Evolutionary conservation across 2,797 vertebrate species (phyloP).

Genomic region (Lagocephalus sceleratus): DNA sequence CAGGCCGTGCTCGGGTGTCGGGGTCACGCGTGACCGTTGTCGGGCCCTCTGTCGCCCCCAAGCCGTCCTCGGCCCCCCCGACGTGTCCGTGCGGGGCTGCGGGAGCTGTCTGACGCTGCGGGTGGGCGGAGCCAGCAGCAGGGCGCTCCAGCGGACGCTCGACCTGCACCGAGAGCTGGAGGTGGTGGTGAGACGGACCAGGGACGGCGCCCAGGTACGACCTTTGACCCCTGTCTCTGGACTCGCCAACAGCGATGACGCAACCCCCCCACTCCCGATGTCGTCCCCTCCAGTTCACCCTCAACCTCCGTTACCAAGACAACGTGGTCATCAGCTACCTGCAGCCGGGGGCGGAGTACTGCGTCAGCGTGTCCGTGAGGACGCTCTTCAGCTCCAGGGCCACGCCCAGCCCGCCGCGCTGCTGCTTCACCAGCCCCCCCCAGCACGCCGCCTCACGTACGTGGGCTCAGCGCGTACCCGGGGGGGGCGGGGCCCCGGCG

Average conservation of each 20-base stretch:
- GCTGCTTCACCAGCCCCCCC: slow-evolving; percentile 63
- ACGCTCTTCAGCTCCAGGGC: not conserved
- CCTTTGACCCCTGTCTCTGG: too few species aligned
- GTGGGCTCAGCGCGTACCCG: slow-evolving; percentile 11
- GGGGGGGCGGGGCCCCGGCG: too few species aligned
- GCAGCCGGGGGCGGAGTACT: slow-evolving; percentile 67
- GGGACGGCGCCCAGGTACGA: slow-evolving; percentile 54
- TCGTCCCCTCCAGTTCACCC: slow-evolving; percentile 61
- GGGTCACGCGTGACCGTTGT: too few species aligned
- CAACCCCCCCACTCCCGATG: too few species aligned
- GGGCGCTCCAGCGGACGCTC: not conserved
- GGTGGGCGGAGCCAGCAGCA: slow-evolving; percentile 25
- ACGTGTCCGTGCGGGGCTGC: slow-evolving; percentile 57
- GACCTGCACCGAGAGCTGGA: slow-evolving; percentile 8
- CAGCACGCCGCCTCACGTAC: slow-evolving; percentile 10
- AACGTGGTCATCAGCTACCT: slow-evolving; percentile 54
- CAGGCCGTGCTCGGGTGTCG: too few species aligned
- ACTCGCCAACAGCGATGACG: too few species aligned
- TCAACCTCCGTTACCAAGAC: slow-evolving; percentile 27
- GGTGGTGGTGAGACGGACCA: slow-evolving; percentile 43
- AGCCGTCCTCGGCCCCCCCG: slow-evolving; percentile 64
- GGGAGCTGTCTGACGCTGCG: slow-evolving; percentile 66
- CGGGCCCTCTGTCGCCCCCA: not conserved
- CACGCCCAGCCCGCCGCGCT: slow-evolving; percentile 32
- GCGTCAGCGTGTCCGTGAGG: slow-evolving; percentile 41